These are phyloP conservation scores for Butorides virescens DNA, from an alignment of 2,113 vertebrate genomes.

Conservation along the genomic window DNA sequence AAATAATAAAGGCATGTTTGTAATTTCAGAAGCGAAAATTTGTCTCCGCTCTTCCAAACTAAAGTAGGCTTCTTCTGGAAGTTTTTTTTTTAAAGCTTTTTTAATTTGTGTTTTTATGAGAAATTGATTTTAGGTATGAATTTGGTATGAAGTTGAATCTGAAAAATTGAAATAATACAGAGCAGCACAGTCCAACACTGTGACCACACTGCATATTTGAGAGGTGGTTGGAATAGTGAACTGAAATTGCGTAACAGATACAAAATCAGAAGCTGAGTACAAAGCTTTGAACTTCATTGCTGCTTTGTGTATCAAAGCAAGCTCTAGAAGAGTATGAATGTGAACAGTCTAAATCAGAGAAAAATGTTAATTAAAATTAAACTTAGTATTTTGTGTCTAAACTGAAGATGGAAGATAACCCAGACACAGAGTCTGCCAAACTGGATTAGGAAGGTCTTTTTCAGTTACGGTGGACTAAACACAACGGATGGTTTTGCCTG, in stretches of 20 bases:
- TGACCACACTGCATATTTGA: background rate
- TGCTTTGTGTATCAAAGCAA: background rate
- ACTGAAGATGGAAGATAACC: background rate
- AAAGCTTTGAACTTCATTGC: background rate
- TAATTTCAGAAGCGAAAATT: background rate
- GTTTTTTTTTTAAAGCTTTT: background rate
- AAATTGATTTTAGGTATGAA: background rate
- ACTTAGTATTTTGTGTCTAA: background rate
- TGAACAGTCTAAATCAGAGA: background rate
- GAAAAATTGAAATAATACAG: background rate
- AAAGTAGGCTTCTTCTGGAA: background rate
- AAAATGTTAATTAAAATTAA: background rate
- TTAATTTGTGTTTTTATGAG: background rate
- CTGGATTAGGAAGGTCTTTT: background rate
- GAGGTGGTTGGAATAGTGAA: background rate
- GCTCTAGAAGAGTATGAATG: background rate
- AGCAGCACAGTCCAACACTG: background rate
- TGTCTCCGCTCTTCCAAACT: accelerated
- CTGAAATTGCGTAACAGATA: background rate
- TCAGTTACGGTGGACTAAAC: background rate
- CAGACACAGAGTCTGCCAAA: background rate
- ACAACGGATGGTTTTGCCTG: background rate
- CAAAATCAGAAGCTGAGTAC: background rate
- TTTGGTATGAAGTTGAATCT: background rate
- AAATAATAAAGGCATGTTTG: background rate